Percentiles rank a stretch among this genome's conserved stretches.
phyloP scores from a whole-genome alignment of 2,888 invertebrate genomes.

The Clostera curtula region DNA sequence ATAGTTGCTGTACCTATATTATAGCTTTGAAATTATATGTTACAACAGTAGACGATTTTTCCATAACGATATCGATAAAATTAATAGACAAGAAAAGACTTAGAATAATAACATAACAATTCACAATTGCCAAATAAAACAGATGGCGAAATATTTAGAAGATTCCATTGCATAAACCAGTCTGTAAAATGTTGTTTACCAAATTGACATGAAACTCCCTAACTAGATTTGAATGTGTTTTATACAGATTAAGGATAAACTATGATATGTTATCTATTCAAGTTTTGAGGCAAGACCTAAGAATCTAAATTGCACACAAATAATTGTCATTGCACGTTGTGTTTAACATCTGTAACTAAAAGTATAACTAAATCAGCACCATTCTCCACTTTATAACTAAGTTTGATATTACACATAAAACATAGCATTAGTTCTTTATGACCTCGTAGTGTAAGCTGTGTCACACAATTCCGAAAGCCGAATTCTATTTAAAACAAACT shows the following conservation, averaged over 20 bases:
- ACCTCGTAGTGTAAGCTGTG: no score
- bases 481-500: no score
- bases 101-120: no score
- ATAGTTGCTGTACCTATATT: no score
- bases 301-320: conserved; percentile 26
- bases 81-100: no score
- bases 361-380: conserved; percentile 19
- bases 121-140: no score
- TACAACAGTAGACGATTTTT: no score
- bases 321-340: conserved; percentile 21
- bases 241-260: conserved; percentile 24
- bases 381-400: conserved; percentile 10
- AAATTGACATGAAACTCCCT: conserved; percentile 29
- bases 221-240: conserved; percentile 28
- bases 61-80: no score
- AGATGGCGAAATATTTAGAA: no score
- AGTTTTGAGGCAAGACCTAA: conserved; percentile 14
- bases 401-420: not conserved
- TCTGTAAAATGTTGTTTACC: conserved; percentile 11
- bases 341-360: conserved; percentile 3
- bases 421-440: conserved; percentile 23
- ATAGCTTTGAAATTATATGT: no score
- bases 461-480: no score
- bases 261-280: conserved; percentile 66
- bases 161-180: no score